phyloP scores from a whole-genome alignment of 2,888 invertebrate species.

The Eupithecia tripunctaria region DNA sequence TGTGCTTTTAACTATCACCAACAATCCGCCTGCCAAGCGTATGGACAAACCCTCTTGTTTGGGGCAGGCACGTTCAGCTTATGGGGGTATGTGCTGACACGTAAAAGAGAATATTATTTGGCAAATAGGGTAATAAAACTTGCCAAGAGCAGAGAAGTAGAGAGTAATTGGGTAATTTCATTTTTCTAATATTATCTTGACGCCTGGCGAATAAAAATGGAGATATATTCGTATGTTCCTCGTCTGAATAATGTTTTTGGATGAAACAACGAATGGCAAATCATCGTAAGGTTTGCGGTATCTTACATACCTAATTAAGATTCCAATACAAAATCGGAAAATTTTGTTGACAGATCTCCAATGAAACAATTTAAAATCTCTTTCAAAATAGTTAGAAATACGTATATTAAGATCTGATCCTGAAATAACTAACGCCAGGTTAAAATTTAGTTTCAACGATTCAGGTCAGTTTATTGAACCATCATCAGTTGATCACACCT shows the following conservation, averaged over 20 bases:
- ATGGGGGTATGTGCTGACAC: neutral
- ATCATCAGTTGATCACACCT: slow-evolving; percentile 16
- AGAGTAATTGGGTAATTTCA: neutral
- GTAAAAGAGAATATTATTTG: neutral
- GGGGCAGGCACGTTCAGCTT: neutral
- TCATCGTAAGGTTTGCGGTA: neutral
- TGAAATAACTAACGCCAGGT: neutral
- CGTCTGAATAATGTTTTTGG: neutral
- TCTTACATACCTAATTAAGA: neutral
- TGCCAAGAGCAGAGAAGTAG: neutral
- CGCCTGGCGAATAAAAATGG: neutral
- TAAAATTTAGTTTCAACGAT: neutral
- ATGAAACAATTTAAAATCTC: neutral
- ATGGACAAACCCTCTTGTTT: neutral
- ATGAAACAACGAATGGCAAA: neutral
- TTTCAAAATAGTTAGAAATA: neutral
- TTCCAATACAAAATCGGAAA: neutral
- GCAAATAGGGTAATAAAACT: neutral
- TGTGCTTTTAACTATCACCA: neutral
- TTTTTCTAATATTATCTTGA: neutral
- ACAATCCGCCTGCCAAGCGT: neutral
- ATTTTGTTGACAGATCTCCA: neutral
- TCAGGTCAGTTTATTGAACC: slow-evolving; percentile 19
- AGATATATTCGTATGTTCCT: neutral
- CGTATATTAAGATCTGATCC: neutral